phyloP scores from a whole-genome alignment of 2,113 vertebrate species.

The Leucoraja erinaceus region DNA sequence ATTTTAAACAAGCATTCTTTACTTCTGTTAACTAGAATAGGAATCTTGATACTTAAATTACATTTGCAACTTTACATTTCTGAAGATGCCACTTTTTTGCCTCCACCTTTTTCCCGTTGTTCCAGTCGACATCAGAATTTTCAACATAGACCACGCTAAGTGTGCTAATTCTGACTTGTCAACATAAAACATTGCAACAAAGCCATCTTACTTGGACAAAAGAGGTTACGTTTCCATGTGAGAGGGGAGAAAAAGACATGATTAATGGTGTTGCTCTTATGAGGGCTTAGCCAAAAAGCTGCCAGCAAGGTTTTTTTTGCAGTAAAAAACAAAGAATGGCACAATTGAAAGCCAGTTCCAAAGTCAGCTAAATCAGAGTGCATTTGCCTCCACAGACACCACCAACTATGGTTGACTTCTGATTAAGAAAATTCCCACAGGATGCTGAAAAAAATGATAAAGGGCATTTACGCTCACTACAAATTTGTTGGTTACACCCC shows the following conservation, averaged over 20 bases:
- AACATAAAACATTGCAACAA: slow-evolving; percentile 26
- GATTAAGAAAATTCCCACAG: background rate
- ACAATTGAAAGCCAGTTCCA: background rate
- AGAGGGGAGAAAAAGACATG: slow-evolving; percentile 2
- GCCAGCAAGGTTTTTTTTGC: background rate
- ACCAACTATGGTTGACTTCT: background rate
- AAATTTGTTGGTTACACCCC: background rate
- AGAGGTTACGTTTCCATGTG: slow-evolving; percentile 17
- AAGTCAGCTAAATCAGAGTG: background rate
- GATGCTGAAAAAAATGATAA: background rate
- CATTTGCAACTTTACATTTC: background rate
- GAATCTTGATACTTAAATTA: background rate
- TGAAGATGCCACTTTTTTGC: background rate
- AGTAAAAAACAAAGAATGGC: slow-evolving; percentile 3
- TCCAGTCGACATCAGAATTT: background rate
- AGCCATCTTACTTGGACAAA: slow-evolving; percentile 33
- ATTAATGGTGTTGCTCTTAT: slow-evolving; percentile 35
- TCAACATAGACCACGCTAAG: slow-evolving; percentile 1
- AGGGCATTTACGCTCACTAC: background rate
- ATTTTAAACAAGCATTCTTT: background rate
- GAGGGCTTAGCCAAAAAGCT: slow-evolving; percentile 35
- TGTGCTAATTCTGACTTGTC: slow-evolving; percentile 12
- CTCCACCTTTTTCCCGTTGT: background rate
- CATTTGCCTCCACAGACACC: background rate
- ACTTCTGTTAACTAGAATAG: background rate